Conservation (phyloP, 2,888 invertebrate genomes). For the Caenorhabditis zanzibari region DNA sequence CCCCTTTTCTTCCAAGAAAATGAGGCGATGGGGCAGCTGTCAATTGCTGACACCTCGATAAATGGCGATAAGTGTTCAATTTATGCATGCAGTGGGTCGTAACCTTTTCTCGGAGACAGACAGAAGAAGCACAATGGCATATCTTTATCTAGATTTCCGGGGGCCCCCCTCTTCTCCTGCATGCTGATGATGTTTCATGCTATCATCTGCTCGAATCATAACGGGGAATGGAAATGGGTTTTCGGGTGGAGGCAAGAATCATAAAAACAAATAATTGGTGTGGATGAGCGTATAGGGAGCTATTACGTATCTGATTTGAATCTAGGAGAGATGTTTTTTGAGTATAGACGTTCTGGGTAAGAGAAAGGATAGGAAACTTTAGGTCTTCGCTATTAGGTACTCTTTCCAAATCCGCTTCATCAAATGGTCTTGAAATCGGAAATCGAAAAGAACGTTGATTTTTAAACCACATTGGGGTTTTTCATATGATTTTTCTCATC, state of each 20-base stretch:
- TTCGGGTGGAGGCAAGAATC: neutral
- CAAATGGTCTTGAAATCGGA: too few relatives aligned
- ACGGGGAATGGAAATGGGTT: constrained; percentile 12
- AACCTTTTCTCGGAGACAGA: constrained; percentile 30
- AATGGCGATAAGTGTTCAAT: constrained; percentile 57
- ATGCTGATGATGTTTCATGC: constrained; percentile 43
- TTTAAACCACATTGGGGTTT: too few relatives aligned
- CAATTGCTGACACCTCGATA: constrained; percentile 57
- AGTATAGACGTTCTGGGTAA: too few relatives aligned
- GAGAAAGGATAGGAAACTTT: neutral
- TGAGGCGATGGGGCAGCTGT: constrained; percentile 39
- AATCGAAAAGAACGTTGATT: too few relatives aligned
- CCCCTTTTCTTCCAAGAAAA: too few relatives aligned
- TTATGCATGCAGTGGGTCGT: constrained; percentile 60
- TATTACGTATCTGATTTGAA: constrained; percentile 18
- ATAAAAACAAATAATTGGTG: constrained; percentile 38
- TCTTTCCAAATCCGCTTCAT: too few relatives aligned
- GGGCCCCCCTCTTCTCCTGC: neutral
- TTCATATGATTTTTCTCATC: too few relatives aligned
- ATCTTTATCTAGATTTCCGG: constrained; percentile 67
- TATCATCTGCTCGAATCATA: constrained; percentile 49
- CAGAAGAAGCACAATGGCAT: constrained; percentile 39
- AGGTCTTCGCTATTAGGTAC: too few relatives aligned
- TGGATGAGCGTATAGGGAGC: neutral
- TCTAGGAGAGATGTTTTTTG: neutral